Evolutionary conservation across 2,113 vertebrate genomes (phyloP).

Genomic region (Erinaceus europaeus): DNA sequence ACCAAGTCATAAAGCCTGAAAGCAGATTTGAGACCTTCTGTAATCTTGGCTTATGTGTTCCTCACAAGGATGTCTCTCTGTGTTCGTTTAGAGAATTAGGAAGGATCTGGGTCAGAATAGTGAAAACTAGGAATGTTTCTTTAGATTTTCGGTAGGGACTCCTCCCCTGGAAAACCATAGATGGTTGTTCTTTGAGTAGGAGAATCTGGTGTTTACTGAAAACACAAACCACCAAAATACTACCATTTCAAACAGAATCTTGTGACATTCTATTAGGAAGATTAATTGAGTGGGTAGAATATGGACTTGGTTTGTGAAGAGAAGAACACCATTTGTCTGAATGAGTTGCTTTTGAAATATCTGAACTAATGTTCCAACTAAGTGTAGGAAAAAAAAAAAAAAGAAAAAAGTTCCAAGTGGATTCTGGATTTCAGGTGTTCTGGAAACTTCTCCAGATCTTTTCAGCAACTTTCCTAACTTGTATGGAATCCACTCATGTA

Average conservation of each 20-base stretch:
- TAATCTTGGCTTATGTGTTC: background rate
- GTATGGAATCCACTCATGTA: background rate
- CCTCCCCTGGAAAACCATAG: background rate
- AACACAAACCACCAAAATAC: background rate
- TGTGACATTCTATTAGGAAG: background rate
- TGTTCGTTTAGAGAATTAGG: background rate
- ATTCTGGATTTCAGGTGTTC: conserved; percentile 26
- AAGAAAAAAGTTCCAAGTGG: background rate
- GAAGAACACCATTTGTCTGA: background rate
- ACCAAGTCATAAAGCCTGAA: too few species aligned
- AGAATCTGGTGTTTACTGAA: conserved; percentile 19
- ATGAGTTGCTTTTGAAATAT: conserved; percentile 28
- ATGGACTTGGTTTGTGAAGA: background rate
- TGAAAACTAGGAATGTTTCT: background rate
- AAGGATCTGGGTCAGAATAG: background rate
- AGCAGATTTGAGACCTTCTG: too few species aligned
- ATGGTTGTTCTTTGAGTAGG: conserved; percentile 1
- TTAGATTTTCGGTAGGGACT: background rate
- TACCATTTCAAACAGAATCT: conserved; percentile 7
- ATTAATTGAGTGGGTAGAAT: background rate
- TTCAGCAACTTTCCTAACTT: background rate
- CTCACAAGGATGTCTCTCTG: background rate
- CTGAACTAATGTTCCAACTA: too few species aligned
- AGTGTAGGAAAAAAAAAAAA: too few species aligned
- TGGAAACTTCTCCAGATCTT: conserved; percentile 11